Evolutionary conservation across 2,888 invertebrate species (phyloP).

Genomic region (Monochamus alternatus): DNA sequence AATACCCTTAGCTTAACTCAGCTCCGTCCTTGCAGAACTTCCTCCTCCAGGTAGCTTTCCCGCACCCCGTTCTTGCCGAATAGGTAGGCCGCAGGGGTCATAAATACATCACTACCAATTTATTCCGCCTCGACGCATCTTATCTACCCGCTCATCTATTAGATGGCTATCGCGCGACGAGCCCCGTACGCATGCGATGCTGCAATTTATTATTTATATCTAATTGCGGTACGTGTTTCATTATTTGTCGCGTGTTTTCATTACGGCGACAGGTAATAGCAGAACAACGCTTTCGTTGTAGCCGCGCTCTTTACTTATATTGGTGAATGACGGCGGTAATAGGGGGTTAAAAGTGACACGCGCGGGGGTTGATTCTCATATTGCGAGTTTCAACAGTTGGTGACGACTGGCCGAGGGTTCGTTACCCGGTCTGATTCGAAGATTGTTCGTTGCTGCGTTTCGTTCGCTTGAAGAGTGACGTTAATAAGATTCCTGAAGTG

Average conservation of each 20-base stretch:
- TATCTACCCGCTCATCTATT: slow-evolving; percentile 36
- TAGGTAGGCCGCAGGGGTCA: slow-evolving; percentile 27
- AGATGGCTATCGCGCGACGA: slow-evolving; percentile 35
- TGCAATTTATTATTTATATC: slow-evolving; percentile 39
- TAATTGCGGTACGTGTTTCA: slow-evolving; percentile 24
- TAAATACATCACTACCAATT: slow-evolving; percentile 43
- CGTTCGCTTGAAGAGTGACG: not conserved
- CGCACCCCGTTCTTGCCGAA: slow-evolving; percentile 37
- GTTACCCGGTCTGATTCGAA: too few species aligned
- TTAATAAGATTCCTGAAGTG: not conserved
- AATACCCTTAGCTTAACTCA: slow-evolving; percentile 12
- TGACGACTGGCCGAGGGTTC: not conserved
- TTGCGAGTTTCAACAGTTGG: not conserved
- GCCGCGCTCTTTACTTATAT: not conserved
- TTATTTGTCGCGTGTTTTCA: slow-evolving; percentile 15
- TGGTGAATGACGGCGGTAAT: not conserved
- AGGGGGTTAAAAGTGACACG: not conserved
- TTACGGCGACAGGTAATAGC: slow-evolving; percentile 2
- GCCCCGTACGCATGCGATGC: slow-evolving; percentile 32
- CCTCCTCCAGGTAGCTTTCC: slow-evolving; percentile 19
- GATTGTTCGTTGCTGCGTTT: too few species aligned
- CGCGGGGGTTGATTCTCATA: not conserved
- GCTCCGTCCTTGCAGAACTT: slow-evolving; percentile 24
- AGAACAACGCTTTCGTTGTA: not conserved
- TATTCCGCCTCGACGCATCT: slow-evolving; percentile 37